Evolutionary conservation across 2,797 vertebrate genomes (phyloP).

Genomic region (Salarias fasciatus): DNA sequence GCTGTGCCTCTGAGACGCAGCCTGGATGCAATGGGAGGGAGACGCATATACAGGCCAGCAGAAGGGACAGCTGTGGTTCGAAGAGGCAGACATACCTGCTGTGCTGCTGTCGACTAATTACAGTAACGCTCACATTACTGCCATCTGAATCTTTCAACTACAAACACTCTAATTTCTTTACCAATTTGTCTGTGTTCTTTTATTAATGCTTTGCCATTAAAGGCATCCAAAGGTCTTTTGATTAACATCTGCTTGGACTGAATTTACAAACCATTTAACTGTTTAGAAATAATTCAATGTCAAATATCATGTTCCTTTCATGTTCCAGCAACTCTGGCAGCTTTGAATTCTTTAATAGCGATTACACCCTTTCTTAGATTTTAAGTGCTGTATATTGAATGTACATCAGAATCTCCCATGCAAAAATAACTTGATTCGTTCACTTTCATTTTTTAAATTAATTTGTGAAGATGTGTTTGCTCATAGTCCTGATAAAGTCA

Average conservation of each 20-base stretch:
- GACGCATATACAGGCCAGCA: constrained; percentile 17
- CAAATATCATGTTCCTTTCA: too few relatives aligned
- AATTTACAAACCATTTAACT: not conserved
- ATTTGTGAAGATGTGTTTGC: too few relatives aligned
- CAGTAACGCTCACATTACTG: constrained; percentile 48
- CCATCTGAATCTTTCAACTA: constrained; percentile 50
- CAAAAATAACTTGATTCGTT: too few relatives aligned
- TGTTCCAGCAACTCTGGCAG: too few relatives aligned
- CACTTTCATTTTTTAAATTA: too few relatives aligned
- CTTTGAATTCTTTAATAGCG: too few relatives aligned
- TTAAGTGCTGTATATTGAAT: too few relatives aligned
- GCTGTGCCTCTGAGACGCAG: not conserved
- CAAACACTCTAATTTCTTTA: constrained; percentile 51
- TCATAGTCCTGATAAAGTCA: too few relatives aligned
- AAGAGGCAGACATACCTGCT: constrained; percentile 68
- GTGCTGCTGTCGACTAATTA: constrained; percentile 54
- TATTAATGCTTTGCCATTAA: constrained; percentile 24
- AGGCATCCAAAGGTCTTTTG: constrained; percentile 26
- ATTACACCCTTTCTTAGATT: too few relatives aligned
- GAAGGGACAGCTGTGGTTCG: constrained; percentile 60
- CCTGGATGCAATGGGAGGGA: not conserved
- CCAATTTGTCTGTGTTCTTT: constrained; percentile 18
- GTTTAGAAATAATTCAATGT: not conserved
- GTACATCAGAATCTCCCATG: too few relatives aligned
- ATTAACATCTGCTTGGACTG: constrained; percentile 7